A percentile compares a stretch with the other conserved stretches of the same genome.
These are phyloP conservation scores for Rhodophaea formosa DNA, from an alignment of 2,888 invertebrate species.

Conservation along the genomic window DNA sequence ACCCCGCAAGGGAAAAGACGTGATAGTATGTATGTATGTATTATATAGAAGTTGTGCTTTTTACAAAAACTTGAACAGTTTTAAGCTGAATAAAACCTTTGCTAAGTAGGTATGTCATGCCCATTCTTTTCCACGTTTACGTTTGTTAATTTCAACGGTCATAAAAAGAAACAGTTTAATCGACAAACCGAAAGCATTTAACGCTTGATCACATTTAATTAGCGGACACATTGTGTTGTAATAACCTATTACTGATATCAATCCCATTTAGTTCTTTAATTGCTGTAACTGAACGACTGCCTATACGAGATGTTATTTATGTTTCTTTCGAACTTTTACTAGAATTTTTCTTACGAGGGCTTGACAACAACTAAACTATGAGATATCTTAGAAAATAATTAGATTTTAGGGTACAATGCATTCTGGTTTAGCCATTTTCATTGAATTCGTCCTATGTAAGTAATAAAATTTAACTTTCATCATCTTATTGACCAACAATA, in stretches of 20 bases:
- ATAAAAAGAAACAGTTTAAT: conserved; percentile 51
- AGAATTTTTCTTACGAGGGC: not conserved
- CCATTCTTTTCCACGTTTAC: not conserved
- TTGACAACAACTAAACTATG: not conserved
- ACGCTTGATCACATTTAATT: conserved; percentile 65
- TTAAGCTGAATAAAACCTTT: no score
- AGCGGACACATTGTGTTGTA: conserved; percentile 57
- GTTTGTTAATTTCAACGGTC: conserved; percentile 6
- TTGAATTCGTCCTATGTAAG: no score
- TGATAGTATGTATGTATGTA: no score
- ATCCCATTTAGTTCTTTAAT: conserved; percentile 63
- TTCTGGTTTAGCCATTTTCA: no score
- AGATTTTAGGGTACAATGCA: no score
- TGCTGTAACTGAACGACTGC: conserved; percentile 54
- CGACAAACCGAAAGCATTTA: conserved; percentile 36
- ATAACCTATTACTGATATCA: conserved; percentile 56
- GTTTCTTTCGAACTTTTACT: not conserved
- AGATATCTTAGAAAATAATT: no score
- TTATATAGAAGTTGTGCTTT: no score
- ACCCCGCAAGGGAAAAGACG: no score
- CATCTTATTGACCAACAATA: no score
- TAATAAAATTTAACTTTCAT: no score
- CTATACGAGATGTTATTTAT: not conserved
- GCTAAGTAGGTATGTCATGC: not conserved
- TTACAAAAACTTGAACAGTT: no score